A percentile compares a stretch with the other conserved stretches of the same genome.
Conservation (phyloP, 2,888 invertebrate genomes). For the Rhingia campestris region DNA sequence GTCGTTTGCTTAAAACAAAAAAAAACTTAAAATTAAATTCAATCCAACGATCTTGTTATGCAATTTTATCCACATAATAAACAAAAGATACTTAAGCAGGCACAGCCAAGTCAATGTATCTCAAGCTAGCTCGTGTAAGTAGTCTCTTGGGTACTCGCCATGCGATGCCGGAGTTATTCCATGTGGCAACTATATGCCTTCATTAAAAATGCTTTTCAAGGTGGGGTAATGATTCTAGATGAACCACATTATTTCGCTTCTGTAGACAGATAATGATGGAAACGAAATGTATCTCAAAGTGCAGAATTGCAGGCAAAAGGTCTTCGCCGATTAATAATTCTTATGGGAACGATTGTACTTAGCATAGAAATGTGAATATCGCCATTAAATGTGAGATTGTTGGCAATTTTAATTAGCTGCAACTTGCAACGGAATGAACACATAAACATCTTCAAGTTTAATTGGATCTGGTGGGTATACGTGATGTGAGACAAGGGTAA, state of each 20-base stretch:
- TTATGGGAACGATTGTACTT: constrained; percentile 55
- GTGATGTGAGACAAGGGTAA: constrained; percentile 17
- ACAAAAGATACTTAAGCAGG: constrained; percentile 1
- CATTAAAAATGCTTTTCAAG: constrained; percentile 31
- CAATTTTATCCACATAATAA: constrained; percentile 15
- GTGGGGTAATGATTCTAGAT: constrained; percentile 41
- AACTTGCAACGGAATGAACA: constrained; percentile 1
- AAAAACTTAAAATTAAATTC: constrained; percentile 32
- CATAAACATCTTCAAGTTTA: constrained; percentile 17
- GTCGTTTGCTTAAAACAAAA: constrained; percentile 12
- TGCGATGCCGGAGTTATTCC: neutral
- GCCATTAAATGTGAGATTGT: constrained; percentile 32
- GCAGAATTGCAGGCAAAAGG: constrained; percentile 5
- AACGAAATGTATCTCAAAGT: constrained; percentile 1
- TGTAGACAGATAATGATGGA: constrained; percentile 1
- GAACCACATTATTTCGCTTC: constrained; percentile 24
- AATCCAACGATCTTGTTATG: constrained; percentile 35
- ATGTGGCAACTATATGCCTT: neutral
- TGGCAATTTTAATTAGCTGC: constrained; percentile 16
- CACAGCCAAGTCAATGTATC: neutral
- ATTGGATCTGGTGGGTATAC: neutral
- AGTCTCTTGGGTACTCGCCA: neutral
- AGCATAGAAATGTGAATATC: constrained; percentile 45
- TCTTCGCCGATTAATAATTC: constrained; percentile 49
- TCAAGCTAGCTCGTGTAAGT: neutral